Conservation (phyloP, 2,113 vertebrate species). For the Penelope pileata region DNA sequence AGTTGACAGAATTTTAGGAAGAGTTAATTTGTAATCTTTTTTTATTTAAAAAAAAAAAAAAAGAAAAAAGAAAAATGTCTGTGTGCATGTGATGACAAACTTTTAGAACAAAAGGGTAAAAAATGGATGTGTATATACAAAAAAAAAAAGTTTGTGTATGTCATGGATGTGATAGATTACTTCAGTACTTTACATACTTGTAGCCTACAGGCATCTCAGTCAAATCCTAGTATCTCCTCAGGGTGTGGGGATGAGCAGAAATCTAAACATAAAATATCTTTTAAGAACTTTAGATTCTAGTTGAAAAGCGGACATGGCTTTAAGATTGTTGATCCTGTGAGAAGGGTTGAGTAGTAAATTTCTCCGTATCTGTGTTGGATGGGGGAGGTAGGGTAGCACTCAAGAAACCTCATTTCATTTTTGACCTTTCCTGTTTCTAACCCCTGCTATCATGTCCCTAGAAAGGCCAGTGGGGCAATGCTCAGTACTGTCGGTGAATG, state of each 20-base stretch:
- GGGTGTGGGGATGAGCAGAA: neutral
- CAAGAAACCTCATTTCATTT: neutral
- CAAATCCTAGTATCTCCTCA: neutral
- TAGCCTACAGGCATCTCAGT: neutral
- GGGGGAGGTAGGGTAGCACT: rapidly evolving
- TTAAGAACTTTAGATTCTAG: neutral
- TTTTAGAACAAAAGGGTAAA: neutral
- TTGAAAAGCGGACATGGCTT: neutral
- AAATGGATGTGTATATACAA: neutral
- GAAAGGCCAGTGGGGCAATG: neutral
- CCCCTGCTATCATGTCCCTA: neutral
- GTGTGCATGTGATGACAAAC: neutral
- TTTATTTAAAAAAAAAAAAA: neutral
- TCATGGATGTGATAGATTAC: neutral
- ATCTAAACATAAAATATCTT: neutral
- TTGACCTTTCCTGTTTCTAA: neutral
- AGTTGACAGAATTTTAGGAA: neutral
- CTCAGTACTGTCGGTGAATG: neutral
- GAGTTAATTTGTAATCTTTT: neutral
- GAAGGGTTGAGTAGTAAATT: neutral
- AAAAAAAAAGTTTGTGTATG: neutral
- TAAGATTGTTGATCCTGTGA: neutral
- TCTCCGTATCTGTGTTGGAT: neutral
- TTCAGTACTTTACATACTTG: neutral
- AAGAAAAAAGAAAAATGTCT: neutral